These are phyloP conservation scores for Drosophila stalkeri DNA, from an alignment of 2,888 invertebrate species.

Conservation along the genomic window DNA sequence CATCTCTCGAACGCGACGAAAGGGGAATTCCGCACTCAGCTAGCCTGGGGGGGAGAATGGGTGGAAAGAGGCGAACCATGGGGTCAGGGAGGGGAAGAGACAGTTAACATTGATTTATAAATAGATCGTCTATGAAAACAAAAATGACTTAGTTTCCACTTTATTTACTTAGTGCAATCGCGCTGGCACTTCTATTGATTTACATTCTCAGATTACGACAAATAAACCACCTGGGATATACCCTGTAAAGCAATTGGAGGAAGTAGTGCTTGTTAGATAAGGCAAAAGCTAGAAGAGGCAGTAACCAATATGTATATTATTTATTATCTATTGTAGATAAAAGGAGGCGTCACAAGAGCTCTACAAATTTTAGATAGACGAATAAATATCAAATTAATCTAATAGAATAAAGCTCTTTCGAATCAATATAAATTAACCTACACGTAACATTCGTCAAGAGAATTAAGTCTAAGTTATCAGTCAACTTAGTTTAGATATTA, in stretches of 20 bases:
- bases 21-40: slow-evolving; percentile 3
- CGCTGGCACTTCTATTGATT: background rate
- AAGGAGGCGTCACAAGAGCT: background rate
- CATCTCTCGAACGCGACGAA: slow-evolving; percentile 13
- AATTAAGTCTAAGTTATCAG: no score
- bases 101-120: slow-evolving; percentile 7
- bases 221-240: background rate
- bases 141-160: background rate
- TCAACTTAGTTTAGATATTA: no score
- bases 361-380: background rate
- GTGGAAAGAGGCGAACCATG: background rate
- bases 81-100: background rate
- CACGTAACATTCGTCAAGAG: no score
- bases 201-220: background rate
- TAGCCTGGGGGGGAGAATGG: background rate
- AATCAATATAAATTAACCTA: no score
- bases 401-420: background rate
- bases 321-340: background rate
- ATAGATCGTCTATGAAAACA: background rate
- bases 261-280: background rate
- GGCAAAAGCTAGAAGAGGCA: background rate
- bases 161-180: slow-evolving; percentile 4
- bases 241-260: background rate
- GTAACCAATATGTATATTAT: background rate
- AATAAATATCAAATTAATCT: background rate